A percentile compares a stretch with the other conserved stretches of the same genome.
phyloP scores from a whole-genome alignment of 2,113 vertebrate species.

The Tenrec ecaudatus region DNA sequence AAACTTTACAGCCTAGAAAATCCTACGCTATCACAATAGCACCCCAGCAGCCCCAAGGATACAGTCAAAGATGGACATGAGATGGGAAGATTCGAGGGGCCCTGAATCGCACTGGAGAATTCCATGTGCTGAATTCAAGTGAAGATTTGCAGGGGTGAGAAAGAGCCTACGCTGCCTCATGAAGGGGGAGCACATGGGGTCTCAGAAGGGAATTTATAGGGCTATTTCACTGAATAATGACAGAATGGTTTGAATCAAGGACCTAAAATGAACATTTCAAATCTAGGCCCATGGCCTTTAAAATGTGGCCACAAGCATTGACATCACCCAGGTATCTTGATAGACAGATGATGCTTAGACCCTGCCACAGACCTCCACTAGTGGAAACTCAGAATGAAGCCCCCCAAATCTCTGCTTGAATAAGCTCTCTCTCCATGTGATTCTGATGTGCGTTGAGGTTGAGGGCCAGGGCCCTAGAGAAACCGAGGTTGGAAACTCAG shows the following conservation, averaged over 20 bases:
- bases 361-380: neutral
- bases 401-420: neutral
- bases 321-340: neutral
- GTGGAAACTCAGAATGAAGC: neutral
- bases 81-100: no score
- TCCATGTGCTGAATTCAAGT: neutral
- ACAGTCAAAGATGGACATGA: neutral
- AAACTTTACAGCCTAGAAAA: neutral
- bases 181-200: neutral
- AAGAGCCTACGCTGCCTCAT: rapidly evolving
- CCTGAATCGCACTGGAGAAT: neutral
- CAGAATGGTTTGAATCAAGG: neutral
- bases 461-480: neutral
- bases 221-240: neutral
- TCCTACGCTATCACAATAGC: neutral
- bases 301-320: neutral
- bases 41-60: neutral
- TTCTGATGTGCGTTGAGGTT: neutral
- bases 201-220: neutral
- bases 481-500: neutral
- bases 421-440: neutral
- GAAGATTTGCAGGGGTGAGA: neutral
- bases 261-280: neutral
- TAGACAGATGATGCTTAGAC: neutral
- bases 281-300: no score